A percentile compares a stretch with the other conserved stretches of the same genome.
Evolutionary conservation across 2,797 vertebrate species (phyloP).

Genomic region (Thunnus albacares): DNA sequence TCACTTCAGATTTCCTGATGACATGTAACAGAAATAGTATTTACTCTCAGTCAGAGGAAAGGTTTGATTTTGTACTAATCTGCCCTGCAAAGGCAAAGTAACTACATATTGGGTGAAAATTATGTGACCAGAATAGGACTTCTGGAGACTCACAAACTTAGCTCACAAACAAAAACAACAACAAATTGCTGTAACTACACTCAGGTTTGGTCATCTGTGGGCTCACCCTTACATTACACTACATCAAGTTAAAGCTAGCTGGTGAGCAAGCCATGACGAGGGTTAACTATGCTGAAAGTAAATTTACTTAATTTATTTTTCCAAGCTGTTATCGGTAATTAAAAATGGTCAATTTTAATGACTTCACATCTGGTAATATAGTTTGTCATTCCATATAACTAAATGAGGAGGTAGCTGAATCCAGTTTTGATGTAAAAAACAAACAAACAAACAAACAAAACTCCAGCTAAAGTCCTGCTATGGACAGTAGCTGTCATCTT

Average conservation of each 20-base stretch:
- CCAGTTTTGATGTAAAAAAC: background rate
- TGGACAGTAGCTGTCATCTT: background rate
- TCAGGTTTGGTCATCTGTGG: no score
- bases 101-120: background rate
- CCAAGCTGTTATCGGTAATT: background rate
- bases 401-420: background rate
- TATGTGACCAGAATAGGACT: background rate
- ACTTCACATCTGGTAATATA: background rate
- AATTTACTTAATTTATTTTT: background rate
- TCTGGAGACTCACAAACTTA: background rate
- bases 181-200: no score
- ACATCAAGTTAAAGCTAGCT: background rate
- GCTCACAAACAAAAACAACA: background rate
- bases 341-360: background rate
- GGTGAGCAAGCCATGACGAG: background rate
- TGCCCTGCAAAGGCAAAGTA: background rate
- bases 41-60: background rate
- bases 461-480: background rate
- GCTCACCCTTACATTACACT: no score
- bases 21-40: background rate
- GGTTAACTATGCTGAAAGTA: background rate
- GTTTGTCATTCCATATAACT: background rate
- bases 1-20: background rate
- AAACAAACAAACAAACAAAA: background rate
- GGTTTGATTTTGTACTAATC: background rate